These are phyloP conservation scores for Eleginops maclovinus DNA, from an alignment of 2,113 vertebrate genomes.

Conservation along the genomic window DNA sequence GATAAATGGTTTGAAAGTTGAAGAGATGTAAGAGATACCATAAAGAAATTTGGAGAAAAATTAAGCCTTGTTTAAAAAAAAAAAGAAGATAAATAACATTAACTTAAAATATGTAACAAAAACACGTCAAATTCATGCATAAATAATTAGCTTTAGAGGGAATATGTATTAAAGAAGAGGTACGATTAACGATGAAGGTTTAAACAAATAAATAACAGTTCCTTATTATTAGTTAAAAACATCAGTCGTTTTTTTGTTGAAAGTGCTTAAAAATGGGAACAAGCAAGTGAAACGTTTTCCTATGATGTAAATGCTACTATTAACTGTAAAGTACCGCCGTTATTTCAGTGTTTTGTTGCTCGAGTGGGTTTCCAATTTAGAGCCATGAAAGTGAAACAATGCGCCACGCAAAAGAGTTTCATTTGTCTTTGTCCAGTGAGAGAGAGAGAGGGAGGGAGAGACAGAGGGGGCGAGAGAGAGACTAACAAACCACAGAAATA, in stretches of 20 bases:
- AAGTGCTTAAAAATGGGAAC: constrained; percentile 18
- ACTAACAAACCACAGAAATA: constrained; percentile 63
- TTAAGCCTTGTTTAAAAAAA: constrained; percentile 14
- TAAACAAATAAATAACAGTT: not conserved
- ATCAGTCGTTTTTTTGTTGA: not conserved
- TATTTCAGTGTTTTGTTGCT: constrained; percentile 81
- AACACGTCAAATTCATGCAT: not conserved
- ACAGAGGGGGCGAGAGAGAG: constrained; percentile 24
- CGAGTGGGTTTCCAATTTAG: constrained; percentile 81
- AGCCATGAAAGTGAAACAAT: constrained; percentile 77
- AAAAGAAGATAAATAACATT: not conserved
- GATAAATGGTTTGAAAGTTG: not conserved
- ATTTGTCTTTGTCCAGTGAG: constrained; percentile 82
- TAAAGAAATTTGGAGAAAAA: not conserved
- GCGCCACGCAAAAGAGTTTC: constrained; percentile 71
- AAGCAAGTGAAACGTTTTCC: constrained; percentile 64
- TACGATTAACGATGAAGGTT: not conserved
- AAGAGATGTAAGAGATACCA: not conserved
- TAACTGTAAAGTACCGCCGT: constrained; percentile 76
- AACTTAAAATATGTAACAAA: not conserved
- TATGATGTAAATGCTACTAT: constrained; percentile 79
- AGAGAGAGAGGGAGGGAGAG: constrained; percentile 47
- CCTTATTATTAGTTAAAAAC: not conserved
- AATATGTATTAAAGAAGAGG: not conserved
- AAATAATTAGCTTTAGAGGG: not conserved